Conservation (phyloP, 1,140 invertebrate genomes). For the Drosophila mojavensis region DNA sequence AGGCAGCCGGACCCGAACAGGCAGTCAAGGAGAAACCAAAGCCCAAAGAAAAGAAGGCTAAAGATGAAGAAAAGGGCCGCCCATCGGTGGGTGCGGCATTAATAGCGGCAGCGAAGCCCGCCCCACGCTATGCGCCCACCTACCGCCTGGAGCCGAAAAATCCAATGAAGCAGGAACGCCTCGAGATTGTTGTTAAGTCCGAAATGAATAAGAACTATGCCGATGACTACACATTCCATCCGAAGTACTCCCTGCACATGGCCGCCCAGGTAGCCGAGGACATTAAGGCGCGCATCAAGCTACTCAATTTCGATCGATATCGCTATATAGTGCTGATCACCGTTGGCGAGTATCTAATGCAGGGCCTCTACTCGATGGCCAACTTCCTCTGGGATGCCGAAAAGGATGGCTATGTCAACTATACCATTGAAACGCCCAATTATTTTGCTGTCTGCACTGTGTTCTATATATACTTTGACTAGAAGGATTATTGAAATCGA, state of each 20-base stretch:
- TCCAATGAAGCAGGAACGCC: conserved; percentile 73
- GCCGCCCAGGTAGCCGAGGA: conserved; percentile 75
- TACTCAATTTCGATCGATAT: conserved; percentile 76
- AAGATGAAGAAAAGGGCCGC: conserved; percentile 1
- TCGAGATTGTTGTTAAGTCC: conserved; percentile 70
- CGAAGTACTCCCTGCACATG: conserved; percentile 68
- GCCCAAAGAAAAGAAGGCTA: conserved; percentile 2
- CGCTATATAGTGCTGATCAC: conserved; percentile 77
- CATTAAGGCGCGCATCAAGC: conserved; percentile 73
- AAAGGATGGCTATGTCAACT: conserved; percentile 74
- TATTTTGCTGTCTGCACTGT: conserved; percentile 84
- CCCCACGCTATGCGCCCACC: conserved; percentile 70
- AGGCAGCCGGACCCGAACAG: conserved; percentile 6
- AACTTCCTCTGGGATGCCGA: conserved; percentile 81
- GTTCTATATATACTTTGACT: conserved; percentile 83
- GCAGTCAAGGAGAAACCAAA: conserved; percentile 31
- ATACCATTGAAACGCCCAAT: conserved; percentile 83
- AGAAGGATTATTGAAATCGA: neutral
- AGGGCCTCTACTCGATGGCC: conserved; percentile 69
- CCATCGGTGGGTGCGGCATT: neutral
- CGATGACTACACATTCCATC: conserved; percentile 65
- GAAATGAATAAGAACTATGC: conserved; percentile 70
- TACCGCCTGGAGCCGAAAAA: conserved; percentile 83
- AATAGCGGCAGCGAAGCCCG: neutral
- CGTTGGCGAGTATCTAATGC: conserved; percentile 77